Percentiles rank a stretch among this genome's conserved stretches.
Conservation (phyloP, 2,888 invertebrate genomes). For the Andricus curvator region DNA sequence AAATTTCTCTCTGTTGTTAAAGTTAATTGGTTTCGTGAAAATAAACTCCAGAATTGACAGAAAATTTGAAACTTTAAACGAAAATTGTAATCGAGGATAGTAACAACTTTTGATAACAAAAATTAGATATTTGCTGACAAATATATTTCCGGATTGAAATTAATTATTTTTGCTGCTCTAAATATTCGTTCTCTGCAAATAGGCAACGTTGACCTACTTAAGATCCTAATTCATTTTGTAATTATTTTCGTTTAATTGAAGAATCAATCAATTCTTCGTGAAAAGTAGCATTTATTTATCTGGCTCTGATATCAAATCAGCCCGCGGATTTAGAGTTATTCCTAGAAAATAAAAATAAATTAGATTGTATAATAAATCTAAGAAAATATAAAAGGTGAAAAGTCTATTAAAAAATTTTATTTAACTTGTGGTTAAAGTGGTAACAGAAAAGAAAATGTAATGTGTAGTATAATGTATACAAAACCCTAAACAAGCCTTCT, state of each 20-base stretch:
- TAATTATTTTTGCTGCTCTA: background rate
- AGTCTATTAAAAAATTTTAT: background rate
- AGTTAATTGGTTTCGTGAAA: background rate
- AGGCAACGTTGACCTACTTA: slow-evolving; percentile 21
- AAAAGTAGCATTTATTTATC: background rate
- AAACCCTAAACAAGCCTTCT: background rate
- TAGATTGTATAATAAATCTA: no score
- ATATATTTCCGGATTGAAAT: background rate
- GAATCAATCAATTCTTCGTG: background rate
- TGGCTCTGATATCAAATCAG: background rate
- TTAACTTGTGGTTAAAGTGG: background rate
- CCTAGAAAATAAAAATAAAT: background rate
- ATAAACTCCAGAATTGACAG: background rate
- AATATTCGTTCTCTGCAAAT: background rate
- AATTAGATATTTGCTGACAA: background rate
- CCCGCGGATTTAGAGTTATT: background rate
- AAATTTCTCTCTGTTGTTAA: background rate
- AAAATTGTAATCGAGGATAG: no score
- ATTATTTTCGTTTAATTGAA: slow-evolving; percentile 1
- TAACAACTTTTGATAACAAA: no score
- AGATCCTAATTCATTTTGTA: background rate
- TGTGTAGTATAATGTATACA: background rate
- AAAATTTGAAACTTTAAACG: background rate
- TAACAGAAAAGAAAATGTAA: background rate
- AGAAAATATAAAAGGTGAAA: background rate